Percentiles rank a stretch among this genome's conserved stretches.
These are phyloP conservation scores for Hemistola chrysoprasaria DNA, from an alignment of 2,888 invertebrate genomes.

Conservation along the genomic window DNA sequence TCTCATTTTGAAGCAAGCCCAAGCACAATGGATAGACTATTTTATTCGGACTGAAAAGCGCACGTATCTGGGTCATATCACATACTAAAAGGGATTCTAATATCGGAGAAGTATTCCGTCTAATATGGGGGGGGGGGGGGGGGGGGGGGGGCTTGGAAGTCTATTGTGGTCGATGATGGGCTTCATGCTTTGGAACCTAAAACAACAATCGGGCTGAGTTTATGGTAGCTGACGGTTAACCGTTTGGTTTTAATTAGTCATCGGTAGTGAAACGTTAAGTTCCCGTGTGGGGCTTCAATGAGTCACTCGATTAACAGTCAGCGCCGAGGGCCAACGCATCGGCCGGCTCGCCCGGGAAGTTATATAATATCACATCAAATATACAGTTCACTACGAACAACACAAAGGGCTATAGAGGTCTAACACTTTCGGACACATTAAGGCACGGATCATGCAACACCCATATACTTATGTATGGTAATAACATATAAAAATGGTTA, in stretches of 20 bases:
- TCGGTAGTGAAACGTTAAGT: constrained; percentile 14
- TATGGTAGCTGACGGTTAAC: constrained; percentile 75
- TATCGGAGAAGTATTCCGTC: constrained; percentile 59
- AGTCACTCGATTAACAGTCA: constrained; percentile 58
- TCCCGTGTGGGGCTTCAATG: constrained; percentile 23
- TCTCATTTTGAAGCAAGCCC: constrained; percentile 74
- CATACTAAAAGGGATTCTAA: constrained; percentile 62
- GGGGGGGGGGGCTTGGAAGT: constrained; percentile 46
- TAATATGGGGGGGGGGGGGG: too few relatives aligned
- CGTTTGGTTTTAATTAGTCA: constrained; percentile 8
- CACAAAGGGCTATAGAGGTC: constrained; percentile 78
- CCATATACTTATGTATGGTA: constrained; percentile 67
- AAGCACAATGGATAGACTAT: constrained; percentile 72
- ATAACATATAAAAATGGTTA: constrained; percentile 45
- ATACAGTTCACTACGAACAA: constrained; percentile 74
- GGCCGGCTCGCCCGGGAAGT: constrained; percentile 44
- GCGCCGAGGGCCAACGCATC: constrained; percentile 63
- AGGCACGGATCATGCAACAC: constrained; percentile 82
- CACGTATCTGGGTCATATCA: constrained; percentile 59
- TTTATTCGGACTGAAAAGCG: constrained; percentile 60
- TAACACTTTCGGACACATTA: constrained; percentile 75
- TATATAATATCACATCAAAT: constrained; percentile 61
- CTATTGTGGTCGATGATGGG: constrained; percentile 59
- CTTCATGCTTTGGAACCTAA: constrained; percentile 74
- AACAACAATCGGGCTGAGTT: constrained; percentile 53